Evolutionary conservation across 2,888 invertebrate species (phyloP).

Genomic region (Cordilura impudica): DNA sequence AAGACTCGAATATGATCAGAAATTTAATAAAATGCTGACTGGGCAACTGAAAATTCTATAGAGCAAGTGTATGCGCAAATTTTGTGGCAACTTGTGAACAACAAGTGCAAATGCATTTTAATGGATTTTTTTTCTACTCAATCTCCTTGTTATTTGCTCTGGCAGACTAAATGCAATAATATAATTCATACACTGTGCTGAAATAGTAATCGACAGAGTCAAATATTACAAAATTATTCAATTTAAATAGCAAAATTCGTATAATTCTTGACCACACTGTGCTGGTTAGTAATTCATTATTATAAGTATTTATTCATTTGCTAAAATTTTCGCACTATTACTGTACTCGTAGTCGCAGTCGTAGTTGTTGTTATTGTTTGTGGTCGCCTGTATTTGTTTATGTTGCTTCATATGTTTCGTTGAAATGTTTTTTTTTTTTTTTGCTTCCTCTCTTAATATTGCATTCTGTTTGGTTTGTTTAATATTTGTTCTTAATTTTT

Average conservation of each 20-base stretch:
- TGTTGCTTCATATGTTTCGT: neutral
- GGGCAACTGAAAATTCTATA: too few species aligned
- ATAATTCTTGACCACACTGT: neutral
- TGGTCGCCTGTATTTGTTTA: conserved; percentile 13
- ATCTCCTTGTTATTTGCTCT: neutral
- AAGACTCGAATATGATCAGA: too few species aligned
- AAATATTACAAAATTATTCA: too few species aligned
- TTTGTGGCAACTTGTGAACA: conserved; percentile 60
- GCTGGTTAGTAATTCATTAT: conserved; percentile 11
- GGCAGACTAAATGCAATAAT: neutral
- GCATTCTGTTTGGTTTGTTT: conserved; percentile 33
- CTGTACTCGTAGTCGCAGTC: neutral
- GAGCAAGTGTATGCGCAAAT: conserved; percentile 43
- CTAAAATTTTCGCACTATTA: conserved; percentile 42
- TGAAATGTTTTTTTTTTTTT: conserved; percentile 8
- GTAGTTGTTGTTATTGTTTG: conserved; percentile 11
- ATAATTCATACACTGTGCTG: neutral
- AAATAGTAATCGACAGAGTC: neutral
- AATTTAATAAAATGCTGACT: too few species aligned
- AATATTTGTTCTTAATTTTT: conserved; percentile 53
- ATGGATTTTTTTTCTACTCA: conserved; percentile 9
- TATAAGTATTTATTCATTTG: conserved; percentile 24
- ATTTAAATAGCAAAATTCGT: too few species aligned
- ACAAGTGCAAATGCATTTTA: conserved; percentile 57
- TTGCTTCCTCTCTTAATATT: conserved; percentile 6